Base-by-base conservation (phyloP, 2,113 vertebrate genomes). In the Salvator merianae region DNA sequence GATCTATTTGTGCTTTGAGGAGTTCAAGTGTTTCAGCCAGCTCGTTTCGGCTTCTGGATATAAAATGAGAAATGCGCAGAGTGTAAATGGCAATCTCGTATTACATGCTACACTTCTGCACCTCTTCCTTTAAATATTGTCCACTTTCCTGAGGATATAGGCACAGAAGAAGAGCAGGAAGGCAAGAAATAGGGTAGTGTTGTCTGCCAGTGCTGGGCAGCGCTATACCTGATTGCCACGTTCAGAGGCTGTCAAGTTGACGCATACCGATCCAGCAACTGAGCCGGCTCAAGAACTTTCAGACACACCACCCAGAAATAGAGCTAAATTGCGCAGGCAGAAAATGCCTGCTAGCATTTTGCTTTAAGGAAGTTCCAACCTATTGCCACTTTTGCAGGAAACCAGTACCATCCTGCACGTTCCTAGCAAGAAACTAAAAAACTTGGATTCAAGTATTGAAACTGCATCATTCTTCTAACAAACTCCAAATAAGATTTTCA, bases 1-100 rank as follows among this genome's bases (percentile, higher is more conserved):
- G 97, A 79, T 98, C 97, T 10, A 99, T 96, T 91, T 99, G 98
- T 59, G 97, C 95, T 96, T 99, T 99, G 89, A 99, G 91, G 83
- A 97, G 96, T 68, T 99, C 97, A 83, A 99, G 95, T 77, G 97
- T 98, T 90, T 99, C 98, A 0, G 98, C 98, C 86, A 99, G 95
- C 74, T 99, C 98, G 2, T 98, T 99, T 84, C 99, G 97, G 82
- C 95, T 97, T 94, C 98, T 99, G 94, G 63, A 91, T 47, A 82
- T 87, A 55, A 87, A 90, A 83, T 59, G 55, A 87, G 88, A 84
- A 85, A 91, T 74, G 79, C 24, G 73, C 0, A 20, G 5, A 62
- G 72, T 47, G 72, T 77, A 79, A 3, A 24, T 34, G 84, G 84
- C 84, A 91, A 86, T 69, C 32, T 81, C 78, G 74, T 76, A 28